Conservation (phyloP, 2,888 invertebrate genomes). For the Eutolmus rufibarbis region DNA sequence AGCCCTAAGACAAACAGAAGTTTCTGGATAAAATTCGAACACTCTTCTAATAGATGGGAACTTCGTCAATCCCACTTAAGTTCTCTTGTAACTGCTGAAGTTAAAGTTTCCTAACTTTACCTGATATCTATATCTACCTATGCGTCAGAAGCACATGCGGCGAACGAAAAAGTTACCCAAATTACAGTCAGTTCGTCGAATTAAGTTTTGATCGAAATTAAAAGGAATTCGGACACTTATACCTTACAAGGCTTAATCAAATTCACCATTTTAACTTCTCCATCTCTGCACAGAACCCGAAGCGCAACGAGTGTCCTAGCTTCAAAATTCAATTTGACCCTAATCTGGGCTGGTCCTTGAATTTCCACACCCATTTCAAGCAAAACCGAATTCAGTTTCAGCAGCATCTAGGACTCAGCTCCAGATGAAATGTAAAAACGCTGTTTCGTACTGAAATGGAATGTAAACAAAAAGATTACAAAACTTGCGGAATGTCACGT, state of each 20-base stretch:
- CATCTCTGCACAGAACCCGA: neutral
- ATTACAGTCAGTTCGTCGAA: neutral
- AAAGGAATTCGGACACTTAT: neutral
- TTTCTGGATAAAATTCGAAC: neutral
- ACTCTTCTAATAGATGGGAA: neutral
- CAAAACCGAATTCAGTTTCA: neutral
- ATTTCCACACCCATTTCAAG: neutral
- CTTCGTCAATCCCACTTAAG: neutral
- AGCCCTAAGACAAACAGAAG: neutral
- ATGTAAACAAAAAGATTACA: slow-evolving; percentile 46
- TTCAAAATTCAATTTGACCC: neutral
- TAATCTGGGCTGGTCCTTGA: neutral
- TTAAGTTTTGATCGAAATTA: neutral
- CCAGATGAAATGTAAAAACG: neutral
- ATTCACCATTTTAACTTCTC: neutral
- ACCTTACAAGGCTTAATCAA: neutral
- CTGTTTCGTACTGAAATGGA: slow-evolving; percentile 38
- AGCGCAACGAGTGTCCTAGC: neutral
- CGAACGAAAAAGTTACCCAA: neutral
- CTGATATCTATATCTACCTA: neutral
- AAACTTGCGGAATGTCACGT: slow-evolving; percentile 43
- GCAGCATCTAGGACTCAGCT: neutral
- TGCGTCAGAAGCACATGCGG: neutral
- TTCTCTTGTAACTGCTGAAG: neutral
- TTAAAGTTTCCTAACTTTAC: neutral